These are phyloP conservation scores for Sycophaga agraensis DNA, from an alignment of 1,140 invertebrate genomes.

Conservation along the genomic window DNA sequence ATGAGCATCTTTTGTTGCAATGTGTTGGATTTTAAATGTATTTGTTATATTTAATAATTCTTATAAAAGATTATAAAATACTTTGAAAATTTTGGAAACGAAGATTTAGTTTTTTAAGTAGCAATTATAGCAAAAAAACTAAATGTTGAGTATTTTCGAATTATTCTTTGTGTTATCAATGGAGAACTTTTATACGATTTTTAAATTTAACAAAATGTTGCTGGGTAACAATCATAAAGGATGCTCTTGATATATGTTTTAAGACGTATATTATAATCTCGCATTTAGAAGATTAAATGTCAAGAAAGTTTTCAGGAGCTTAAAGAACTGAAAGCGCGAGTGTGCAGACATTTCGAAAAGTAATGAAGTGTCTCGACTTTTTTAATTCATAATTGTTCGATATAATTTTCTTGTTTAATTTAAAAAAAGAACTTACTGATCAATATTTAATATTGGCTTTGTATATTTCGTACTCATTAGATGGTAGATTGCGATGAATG, in stretches of 20 bases:
- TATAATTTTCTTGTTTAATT: slow-evolving; percentile 18
- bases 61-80: too few relatives aligned
- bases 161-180: too few relatives aligned
- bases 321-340: neutral
- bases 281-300: neutral
- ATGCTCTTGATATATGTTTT: too few relatives aligned
- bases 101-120: too few relatives aligned
- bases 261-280: too few relatives aligned
- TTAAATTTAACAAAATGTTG: slow-evolving; percentile 13
- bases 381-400: neutral
- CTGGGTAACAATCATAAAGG: too few relatives aligned
- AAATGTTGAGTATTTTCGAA: too few relatives aligned
- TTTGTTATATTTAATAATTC: too few relatives aligned
- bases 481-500: slow-evolving; percentile 18
- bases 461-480: slow-evolving; percentile 25
- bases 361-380: neutral
- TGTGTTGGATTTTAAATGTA: too few relatives aligned
- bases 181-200: slow-evolving; percentile 9
- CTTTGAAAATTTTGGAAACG: too few relatives aligned
- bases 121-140: too few relatives aligned
- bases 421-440: slow-evolving; percentile 1
- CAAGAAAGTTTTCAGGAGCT: neutral
- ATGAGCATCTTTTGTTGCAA: too few relatives aligned
- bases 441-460: slow-evolving; percentile 26
- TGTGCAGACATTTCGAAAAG: neutral